These are phyloP conservation scores for Cliona cf. orientalis DNA, from an alignment of 37 sponge, comb jelly and placozoan species.

Conservation along the genomic window DNA sequence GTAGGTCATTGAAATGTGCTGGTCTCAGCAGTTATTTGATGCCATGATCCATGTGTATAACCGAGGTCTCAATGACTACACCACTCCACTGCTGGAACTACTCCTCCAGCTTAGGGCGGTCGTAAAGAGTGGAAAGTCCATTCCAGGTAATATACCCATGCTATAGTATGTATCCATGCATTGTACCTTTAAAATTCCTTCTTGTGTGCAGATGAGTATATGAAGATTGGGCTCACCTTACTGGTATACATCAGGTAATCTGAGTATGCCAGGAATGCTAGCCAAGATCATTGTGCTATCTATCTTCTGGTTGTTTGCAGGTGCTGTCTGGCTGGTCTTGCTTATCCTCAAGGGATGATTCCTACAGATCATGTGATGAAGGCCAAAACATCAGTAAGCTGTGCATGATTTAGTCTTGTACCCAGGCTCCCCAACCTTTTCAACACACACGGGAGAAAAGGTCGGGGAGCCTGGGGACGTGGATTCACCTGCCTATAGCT, in stretches of 20 bases:
- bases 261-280: not conserved
- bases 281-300: not conserved
- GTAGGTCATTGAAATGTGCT: conserved; percentile 77
- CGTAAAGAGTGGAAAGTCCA: conserved; percentile 46
- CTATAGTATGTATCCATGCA: not conserved
- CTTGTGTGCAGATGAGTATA: conserved; percentile 52
- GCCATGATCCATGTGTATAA: conserved; percentile 87
- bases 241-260: conserved; percentile 86
- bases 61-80: conserved; percentile 81
- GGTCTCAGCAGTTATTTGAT: conserved; percentile 80
- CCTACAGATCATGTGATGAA: conserved; percentile 3
- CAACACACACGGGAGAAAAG: too few relatives aligned
- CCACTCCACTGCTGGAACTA: conserved; percentile 81
- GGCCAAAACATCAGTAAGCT: conserved; percentile 62
- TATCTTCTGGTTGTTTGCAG: conserved; percentile 23
- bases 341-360: conserved; percentile 76
- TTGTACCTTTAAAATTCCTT: not conserved
- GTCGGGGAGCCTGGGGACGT: too few relatives aligned
- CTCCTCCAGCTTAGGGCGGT: conserved; percentile 67
- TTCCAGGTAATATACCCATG: conserved; percentile 37
- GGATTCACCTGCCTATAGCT: too few relatives aligned
- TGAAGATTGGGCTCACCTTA: conserved; percentile 77
- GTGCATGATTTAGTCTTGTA: not conserved
- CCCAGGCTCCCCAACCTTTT: too few relatives aligned
- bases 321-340: conserved; percentile 80